phyloP scores from a whole-genome alignment of 1,140 invertebrate species.

The Penaeus japonicus region DNA sequence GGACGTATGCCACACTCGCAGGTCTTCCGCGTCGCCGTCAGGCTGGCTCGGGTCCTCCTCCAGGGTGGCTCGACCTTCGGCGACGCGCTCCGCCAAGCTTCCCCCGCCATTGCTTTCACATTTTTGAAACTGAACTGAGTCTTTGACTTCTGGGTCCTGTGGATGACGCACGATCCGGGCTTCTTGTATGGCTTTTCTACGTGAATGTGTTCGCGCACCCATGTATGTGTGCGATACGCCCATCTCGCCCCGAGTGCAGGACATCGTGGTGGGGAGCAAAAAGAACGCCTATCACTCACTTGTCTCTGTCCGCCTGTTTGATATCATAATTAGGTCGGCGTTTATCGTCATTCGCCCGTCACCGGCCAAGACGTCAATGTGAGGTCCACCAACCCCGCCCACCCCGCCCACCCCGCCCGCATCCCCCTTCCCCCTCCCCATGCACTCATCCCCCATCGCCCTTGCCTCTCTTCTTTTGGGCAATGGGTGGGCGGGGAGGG shows the following conservation, averaged over 20 bases:
- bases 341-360: slow-evolving; percentile 38
- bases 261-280: neutral
- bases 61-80: neutral
- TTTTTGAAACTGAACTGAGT: neutral
- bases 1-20: neutral
- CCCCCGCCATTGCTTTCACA: neutral
- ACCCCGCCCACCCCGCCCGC: neutral
- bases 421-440: neutral
- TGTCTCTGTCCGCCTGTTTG: slow-evolving; percentile 19
- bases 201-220: no score
- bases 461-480: neutral
- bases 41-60: neutral
- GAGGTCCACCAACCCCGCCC: neutral
- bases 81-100: neutral
- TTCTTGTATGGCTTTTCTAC: no score
- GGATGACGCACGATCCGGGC: no score
- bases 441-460: neutral
- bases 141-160: no score
- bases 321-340: slow-evolving; percentile 50
- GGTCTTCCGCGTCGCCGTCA: neutral
- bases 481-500: no score
- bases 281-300: slow-evolving; percentile 26
- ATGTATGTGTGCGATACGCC: no score
- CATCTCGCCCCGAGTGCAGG: neutral
- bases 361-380: slow-evolving; percentile 19